Percentiles rank a stretch among this genome's conserved stretches.
These are phyloP conservation scores for Neuroterus valhalla DNA, from an alignment of 1,140 invertebrate genomes.

Conservation along the genomic window DNA sequence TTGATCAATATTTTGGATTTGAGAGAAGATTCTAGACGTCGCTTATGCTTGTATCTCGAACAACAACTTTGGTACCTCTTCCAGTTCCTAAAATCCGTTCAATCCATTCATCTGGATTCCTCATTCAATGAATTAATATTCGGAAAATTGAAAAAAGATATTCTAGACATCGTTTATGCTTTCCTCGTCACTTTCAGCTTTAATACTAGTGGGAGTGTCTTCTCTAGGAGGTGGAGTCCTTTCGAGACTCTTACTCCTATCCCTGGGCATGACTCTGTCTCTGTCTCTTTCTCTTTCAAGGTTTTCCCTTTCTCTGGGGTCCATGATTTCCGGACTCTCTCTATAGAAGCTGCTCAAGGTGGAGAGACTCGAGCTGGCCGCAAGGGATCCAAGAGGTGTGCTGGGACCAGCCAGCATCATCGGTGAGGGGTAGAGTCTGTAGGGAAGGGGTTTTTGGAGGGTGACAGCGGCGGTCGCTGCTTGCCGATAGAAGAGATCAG, in stretches of 20 bases:
- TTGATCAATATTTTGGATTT: too few species aligned
- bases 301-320: conserved; percentile 70
- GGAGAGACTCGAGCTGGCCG: conserved; percentile 77
- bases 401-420: conserved; percentile 81
- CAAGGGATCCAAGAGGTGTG: conserved; percentile 76
- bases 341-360: conserved; percentile 82
- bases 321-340: conserved; percentile 64
- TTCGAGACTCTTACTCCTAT: conserved; percentile 74
- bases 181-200: conserved; percentile 77
- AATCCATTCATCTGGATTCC: too few species aligned
- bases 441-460: conserved; percentile 91
- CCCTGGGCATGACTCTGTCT: conserved; percentile 59
- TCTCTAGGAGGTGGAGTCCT: conserved; percentile 64
- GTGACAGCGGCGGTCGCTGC: conserved; percentile 81
- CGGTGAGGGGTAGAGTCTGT: conserved; percentile 82
- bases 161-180: conserved; percentile 75
- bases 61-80: too few species aligned
- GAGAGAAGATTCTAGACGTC: too few species aligned
- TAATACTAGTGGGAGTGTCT: conserved; percentile 68
- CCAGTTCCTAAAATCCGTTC: background rate
- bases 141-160: too few species aligned
- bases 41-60: too few species aligned
- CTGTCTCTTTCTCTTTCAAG: conserved; percentile 59
- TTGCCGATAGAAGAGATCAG: conserved; percentile 88
- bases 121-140: too few species aligned